A percentile compares a stretch with the other conserved stretches of the same genome.
Evolutionary conservation across 2,113 vertebrate species (phyloP).

Genomic region (Carassius carassius): DNA sequence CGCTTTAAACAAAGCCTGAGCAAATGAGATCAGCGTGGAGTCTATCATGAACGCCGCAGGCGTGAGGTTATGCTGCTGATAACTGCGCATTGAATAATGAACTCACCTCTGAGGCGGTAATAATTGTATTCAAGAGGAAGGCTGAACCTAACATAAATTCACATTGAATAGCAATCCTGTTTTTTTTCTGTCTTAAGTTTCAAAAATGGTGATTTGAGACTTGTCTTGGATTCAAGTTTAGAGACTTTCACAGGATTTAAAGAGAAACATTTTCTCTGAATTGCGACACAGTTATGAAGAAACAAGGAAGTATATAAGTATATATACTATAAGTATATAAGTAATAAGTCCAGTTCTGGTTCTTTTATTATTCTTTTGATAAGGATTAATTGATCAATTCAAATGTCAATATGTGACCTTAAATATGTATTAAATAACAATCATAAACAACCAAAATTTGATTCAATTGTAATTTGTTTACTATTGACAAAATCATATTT

Average conservation of each 20-base stretch:
- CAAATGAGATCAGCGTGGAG: constrained; percentile 32
- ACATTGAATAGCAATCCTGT: not conserved
- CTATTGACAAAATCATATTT: not conserved
- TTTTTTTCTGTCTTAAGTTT: not conserved
- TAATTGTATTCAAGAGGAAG: not conserved
- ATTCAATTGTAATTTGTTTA: too few relatives aligned
- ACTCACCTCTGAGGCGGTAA: not conserved
- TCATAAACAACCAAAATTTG: not conserved
- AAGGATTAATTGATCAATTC: too few relatives aligned
- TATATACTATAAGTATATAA: too few relatives aligned
- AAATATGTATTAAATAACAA: not conserved
- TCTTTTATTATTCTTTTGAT: too few relatives aligned
- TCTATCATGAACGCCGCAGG: constrained; percentile 19
- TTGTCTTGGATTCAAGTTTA: not conserved
- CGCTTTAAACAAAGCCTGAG: constrained; percentile 13
- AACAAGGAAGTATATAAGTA: not conserved
- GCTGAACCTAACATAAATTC: not conserved
- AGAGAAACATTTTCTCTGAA: not conserved
- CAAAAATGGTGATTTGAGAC: not conserved
- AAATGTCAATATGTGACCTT: not conserved
- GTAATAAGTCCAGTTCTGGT: not conserved
- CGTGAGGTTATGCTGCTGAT: not conserved
- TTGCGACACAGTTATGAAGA: not conserved
- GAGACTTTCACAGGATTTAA: not conserved
- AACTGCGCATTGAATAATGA: constrained; percentile 35